These are phyloP conservation scores for Polydesmus complanatus DNA, from an alignment of 2,888 invertebrate genomes.

Conservation along the genomic window DNA sequence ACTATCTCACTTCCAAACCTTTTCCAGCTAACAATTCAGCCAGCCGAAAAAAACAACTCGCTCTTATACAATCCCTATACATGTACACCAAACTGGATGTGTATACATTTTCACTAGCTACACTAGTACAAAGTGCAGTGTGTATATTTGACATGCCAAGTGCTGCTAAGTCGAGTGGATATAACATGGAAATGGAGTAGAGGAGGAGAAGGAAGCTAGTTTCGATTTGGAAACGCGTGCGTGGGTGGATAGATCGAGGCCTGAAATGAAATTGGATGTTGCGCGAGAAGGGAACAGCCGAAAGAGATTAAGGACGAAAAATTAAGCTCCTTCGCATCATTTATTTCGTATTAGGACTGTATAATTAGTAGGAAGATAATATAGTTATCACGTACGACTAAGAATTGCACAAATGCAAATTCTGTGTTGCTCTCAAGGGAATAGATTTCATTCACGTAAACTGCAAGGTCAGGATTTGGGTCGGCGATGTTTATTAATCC, in stretches of 20 bases:
- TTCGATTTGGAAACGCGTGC: not conserved
- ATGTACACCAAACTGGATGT: not conserved
- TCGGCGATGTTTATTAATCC: too few species aligned
- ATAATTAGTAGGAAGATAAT: not conserved
- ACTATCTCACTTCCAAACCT: not conserved
- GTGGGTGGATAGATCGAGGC: not conserved
- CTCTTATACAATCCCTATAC: not conserved
- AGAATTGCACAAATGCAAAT: too few species aligned
- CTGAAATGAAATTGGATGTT: too few species aligned
- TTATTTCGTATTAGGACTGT: not conserved
- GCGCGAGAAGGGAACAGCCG: not conserved
- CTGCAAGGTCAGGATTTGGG: too few species aligned
- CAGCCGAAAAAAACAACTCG: not conserved
- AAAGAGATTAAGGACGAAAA: not conserved
- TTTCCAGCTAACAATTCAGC: not conserved
- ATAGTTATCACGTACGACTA: too few species aligned
- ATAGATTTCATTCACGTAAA: too few species aligned
- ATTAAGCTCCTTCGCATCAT: not conserved
- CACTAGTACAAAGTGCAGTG: not conserved
- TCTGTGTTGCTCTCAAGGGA: too few species aligned
- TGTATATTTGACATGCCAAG: not conserved
- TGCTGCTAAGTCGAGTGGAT: not conserved
- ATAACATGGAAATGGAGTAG: not conserved
- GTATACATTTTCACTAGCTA: not conserved
- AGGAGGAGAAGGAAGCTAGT: not conserved